Percentiles rank a stretch among this genome's conserved stretches.
Evolutionary conservation across 2,888 invertebrate genomes (phyloP).

Genomic region (Melanostoma mellinum): DNA sequence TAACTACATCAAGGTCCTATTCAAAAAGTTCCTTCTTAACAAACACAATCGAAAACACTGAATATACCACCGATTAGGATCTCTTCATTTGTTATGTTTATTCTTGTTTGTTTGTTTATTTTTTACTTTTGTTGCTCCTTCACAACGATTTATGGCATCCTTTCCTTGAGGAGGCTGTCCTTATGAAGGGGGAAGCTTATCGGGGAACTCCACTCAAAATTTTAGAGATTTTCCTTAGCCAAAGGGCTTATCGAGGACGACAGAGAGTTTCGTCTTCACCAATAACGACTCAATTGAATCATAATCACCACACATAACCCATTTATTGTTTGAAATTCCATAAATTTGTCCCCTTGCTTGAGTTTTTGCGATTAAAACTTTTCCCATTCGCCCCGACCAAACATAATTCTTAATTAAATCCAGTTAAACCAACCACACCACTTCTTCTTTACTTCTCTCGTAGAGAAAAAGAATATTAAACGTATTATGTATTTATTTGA

Average conservation of each 20-base stretch:
- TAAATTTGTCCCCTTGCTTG: neutral
- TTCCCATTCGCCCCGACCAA: neutral
- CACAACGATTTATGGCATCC: no score
- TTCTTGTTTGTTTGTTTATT: no score
- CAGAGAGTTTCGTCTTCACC: no score
- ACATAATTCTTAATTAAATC: constrained; percentile 34
- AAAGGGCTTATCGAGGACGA: no score
- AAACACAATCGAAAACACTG: constrained; percentile 7
- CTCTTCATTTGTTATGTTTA: constrained; percentile 14
- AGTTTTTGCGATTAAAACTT: neutral
- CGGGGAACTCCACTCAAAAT: no score
- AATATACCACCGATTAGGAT: constrained; percentile 22
- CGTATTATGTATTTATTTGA: neutral
- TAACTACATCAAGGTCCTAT: neutral
- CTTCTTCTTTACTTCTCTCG: no score
- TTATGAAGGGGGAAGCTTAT: no score
- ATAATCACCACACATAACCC: neutral
- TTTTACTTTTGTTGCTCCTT: no score
- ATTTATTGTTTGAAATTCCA: neutral
- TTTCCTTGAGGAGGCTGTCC: no score
- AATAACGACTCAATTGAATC: neutral
- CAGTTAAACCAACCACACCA: constrained; percentile 21
- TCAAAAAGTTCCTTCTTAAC: constrained; percentile 11
- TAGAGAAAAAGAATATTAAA: no score
- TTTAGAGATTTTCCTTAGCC: no score